Percentiles rank a stretch among this genome's conserved stretches.
Conservation (phyloP, 92 coral and sea anemone species). For the Zoanthus solanderi region DNA sequence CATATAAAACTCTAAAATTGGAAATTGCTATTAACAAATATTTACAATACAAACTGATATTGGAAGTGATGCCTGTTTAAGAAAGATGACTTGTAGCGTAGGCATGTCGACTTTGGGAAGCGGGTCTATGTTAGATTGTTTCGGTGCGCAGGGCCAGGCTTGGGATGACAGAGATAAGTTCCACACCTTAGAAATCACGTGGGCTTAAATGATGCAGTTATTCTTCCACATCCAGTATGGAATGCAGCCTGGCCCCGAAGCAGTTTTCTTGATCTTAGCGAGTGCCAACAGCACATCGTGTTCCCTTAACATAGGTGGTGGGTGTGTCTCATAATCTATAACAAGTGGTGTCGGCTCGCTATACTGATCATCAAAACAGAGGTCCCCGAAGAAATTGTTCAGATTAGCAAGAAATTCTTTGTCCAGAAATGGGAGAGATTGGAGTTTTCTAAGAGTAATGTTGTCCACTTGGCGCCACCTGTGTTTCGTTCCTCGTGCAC, state of each 20-base stretch:
- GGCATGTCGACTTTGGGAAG: slow-evolving; percentile 43
- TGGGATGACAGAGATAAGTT: slow-evolving; percentile 37
- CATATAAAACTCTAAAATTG: no score
- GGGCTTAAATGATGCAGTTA: slow-evolving; percentile 17
- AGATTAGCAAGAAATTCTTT: slow-evolving; percentile 42
- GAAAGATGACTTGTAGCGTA: background rate
- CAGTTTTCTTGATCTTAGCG: slow-evolving; percentile 40
- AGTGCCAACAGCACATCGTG: slow-evolving; percentile 21
- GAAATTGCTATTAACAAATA: no score
- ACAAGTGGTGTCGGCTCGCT: slow-evolving; percentile 31
- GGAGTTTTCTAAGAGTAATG: slow-evolving; percentile 47
- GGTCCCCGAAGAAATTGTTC: slow-evolving; percentile 28
- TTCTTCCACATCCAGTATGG: slow-evolving; percentile 42
- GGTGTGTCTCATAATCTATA: slow-evolving; percentile 34
- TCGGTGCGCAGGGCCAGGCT: slow-evolving; percentile 41
- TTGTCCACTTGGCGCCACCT: slow-evolving; percentile 34
- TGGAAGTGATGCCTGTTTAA: no score
- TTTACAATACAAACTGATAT: no score
- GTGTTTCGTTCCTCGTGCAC: background rate
- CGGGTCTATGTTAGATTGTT: slow-evolving; percentile 30
- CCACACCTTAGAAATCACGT: slow-evolving; percentile 26
- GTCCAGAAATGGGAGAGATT: slow-evolving; percentile 27
- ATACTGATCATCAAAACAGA: slow-evolving; percentile 23
- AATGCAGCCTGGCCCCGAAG: slow-evolving; percentile 38
- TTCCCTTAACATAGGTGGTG: slow-evolving; percentile 27